phyloP scores from a whole-genome alignment of 2,113 vertebrate species.

The Esox niger region DNA sequence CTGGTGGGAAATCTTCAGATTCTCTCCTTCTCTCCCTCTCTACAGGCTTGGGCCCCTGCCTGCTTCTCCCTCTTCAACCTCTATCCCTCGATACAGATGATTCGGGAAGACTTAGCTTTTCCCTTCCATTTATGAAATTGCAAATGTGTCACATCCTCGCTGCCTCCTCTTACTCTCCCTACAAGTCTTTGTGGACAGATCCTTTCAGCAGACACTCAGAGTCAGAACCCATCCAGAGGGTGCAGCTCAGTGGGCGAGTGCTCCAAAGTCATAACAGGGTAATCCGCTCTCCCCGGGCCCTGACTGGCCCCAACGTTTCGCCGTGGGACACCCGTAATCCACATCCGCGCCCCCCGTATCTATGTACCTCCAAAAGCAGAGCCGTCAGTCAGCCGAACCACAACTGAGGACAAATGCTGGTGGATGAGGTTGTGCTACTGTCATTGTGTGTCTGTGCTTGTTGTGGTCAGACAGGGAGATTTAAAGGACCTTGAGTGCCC shows the following conservation, averaged over 20 bases:
- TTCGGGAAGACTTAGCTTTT: slow-evolving; percentile 71
- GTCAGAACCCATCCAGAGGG: slow-evolving; percentile 42
- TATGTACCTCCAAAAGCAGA: slow-evolving; percentile 53
- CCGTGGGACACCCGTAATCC: slow-evolving; percentile 48
- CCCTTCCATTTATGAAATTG: slow-evolving; percentile 76
- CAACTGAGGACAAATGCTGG: not conserved
- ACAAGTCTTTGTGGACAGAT: slow-evolving; percentile 52
- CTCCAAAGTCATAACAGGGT: slow-evolving; percentile 45
- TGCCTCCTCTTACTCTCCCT: slow-evolving; percentile 21
- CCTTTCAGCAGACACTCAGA: slow-evolving; percentile 42
- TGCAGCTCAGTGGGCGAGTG: slow-evolving; percentile 38
- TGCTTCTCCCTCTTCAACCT: not conserved
- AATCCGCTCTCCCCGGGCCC: slow-evolving; percentile 58
- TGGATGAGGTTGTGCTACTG: slow-evolving; percentile 18
- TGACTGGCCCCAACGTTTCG: slow-evolving; percentile 41
- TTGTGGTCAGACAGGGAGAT: slow-evolving; percentile 31
- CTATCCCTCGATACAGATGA: slow-evolving; percentile 63
- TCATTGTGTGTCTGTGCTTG: slow-evolving; percentile 34
- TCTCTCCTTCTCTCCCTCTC: slow-evolving; percentile 61
- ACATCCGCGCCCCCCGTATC: slow-evolving; percentile 47
- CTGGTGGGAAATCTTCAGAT: slow-evolving; percentile 71
- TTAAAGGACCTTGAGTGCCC: slow-evolving; percentile 27
- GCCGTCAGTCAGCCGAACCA: slow-evolving; percentile 4
- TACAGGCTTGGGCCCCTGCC: slow-evolving; percentile 30
- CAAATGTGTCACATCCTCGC: slow-evolving; percentile 50